Base-by-base conservation (phyloP, 2,797 vertebrate species). In the Chiroxiphia lanceolata region DNA sequence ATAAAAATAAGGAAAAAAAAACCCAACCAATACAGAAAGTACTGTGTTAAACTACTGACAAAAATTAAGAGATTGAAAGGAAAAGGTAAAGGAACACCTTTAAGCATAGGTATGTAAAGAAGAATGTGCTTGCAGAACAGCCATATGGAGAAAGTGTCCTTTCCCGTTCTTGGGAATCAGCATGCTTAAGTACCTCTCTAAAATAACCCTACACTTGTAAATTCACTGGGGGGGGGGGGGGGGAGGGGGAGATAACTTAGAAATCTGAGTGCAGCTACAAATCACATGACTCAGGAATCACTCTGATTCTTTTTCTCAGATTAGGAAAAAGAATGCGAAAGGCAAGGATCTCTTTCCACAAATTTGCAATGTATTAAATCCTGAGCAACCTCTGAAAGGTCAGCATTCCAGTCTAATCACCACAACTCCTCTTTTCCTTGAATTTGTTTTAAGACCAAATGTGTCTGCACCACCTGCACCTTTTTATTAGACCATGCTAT, bases 71-170 rank as follows among this genome's bases (percentile, higher is more conserved):
- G 15, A 44, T 11, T 31, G 40, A 74, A 88, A 94, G 53, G 31
- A 68, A 89, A 80, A 65, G 13, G 29, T 38, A 80, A 75, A 81
- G n/a, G 18, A 69, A 85, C n/a, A 20, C 10, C 19, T 84, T 69
- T 51, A 15, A 72, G 54, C 6, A 44, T 0, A 23, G 10, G 27
- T 12, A 72, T 44, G 36, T 54, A 76, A 82, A 84, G n/a, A 72
- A 54, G 12, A 78, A 29, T 27, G 13, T 38, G 11, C 13, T 47
- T 27, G 34, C 14, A 50, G 33, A 90, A 44, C 8, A 77, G 13
- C 7, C 10, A 6, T 15, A 33, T 10, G 3, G 20, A 22, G 5
- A 59, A 88, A 89, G 21, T 1, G 0, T 5, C 20, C 27, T 47
- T 77, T 19, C 3, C 8, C 16, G 3, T 75, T 75, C n/a, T 67